These are phyloP conservation scores for Riptortus pedestris DNA, from an alignment of 1,140 invertebrate genomes.

Conservation along the genomic window DNA sequence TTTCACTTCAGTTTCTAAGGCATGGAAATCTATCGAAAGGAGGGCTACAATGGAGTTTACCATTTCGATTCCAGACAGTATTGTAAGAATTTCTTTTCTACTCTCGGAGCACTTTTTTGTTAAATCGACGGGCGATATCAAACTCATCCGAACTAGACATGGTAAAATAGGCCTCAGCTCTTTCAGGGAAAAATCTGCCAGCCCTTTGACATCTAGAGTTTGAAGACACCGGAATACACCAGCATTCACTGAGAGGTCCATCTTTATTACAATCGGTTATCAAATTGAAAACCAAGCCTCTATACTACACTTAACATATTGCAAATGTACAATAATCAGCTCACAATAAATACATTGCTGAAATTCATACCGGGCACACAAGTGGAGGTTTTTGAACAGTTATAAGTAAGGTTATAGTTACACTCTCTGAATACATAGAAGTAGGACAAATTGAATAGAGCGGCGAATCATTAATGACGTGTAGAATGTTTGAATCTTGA, in stretches of 20 bases:
- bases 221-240: slow-evolving; percentile 66
- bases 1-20: slow-evolving; percentile 81
- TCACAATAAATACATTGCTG: too few relatives aligned
- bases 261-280: too few relatives aligned
- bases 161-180: slow-evolving; percentile 82
- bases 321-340: too few relatives aligned
- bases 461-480: too few relatives aligned
- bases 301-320: too few relatives aligned
- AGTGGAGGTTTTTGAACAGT: too few relatives aligned
- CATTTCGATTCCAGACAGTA: slow-evolving; percentile 81
- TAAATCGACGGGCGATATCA: slow-evolving; percentile 77
- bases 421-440: too few relatives aligned
- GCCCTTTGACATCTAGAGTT: slow-evolving; percentile 60
- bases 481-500: too few relatives aligned
- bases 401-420: too few relatives aligned
- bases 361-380: too few relatives aligned
- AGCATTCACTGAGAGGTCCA: slow-evolving; percentile 42
- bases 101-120: slow-evolving; percentile 70
- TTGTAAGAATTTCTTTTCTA: slow-evolving; percentile 75
- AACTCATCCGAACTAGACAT: slow-evolving; percentile 83
- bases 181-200: slow-evolving; percentile 53
- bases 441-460: too few relatives aligned
- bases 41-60: slow-evolving; percentile 90
- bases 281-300: too few relatives aligned
- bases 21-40: slow-evolving; percentile 88